Base-by-base conservation (phyloP, 2,888 invertebrate genomes). In the Scrobipalpa costella region DNA sequence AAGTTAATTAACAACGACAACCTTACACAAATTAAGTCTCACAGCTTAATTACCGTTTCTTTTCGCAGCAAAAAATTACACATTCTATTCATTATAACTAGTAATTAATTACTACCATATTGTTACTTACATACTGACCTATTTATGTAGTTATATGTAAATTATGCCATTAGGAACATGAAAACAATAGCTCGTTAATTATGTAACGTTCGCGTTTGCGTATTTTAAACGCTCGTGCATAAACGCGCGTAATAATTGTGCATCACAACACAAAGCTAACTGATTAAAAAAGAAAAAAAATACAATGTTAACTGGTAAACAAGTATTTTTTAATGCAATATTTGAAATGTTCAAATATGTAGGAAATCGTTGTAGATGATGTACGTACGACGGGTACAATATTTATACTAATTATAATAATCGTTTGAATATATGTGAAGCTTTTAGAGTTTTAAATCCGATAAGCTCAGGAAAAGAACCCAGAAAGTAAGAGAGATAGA, bases 181-280 rank as follows among this genome's bases (percentile, higher is more conserved):
- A 55, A 44, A 57, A 55, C 62, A 57, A 62, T 57, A 21, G 40
- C 36, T 44, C 47, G 62, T 44, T 57, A 62, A 62, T 47, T 62
- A 62, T 27, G 2, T 15, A 34, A 21, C 40, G 27, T 33, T 34
- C 34, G 55, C 13, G 34, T 34, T 17, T 15, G 21, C 33, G 55
- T 34, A 27, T 55, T 55, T 55, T 55, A 55, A 34, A 15, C 33
- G 55, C 6, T 21, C 27, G 11, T 27, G 49, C n/a, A 21, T 55
- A 55, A 21, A 17, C 58, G 44, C 38, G 21, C 21, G 15, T 47
- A 47, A 27, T 47, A 34, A 33, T 15, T 60, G 27, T 33, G 47
- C 38, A 5, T 57, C 57, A 57, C 34, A 38, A 57, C 27, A 33
- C 15, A 36, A 15, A 36, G n/a, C n/a, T 49, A 34, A 19, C 15